A percentile compares a stretch with the other conserved stretches of the same genome.
phyloP scores from a whole-genome alignment of 2,797 vertebrate species.

The Sebastes elongatus region DNA sequence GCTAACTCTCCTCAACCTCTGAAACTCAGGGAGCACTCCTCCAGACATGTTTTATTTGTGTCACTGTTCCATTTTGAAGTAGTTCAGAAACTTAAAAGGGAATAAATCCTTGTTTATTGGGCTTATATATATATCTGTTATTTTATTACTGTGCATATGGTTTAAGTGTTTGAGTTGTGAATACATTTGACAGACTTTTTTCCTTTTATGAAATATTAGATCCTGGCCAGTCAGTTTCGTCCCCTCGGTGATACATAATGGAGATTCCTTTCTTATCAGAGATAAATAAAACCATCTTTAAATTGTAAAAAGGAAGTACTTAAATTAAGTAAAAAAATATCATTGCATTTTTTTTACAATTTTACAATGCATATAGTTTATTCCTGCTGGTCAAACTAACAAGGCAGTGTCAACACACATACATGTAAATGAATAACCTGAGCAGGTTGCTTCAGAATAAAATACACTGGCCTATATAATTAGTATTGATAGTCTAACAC shows the following conservation, averaged over 20 bases:
- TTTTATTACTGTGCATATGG: not conserved
- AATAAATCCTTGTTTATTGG: not conserved
- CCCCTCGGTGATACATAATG: not conserved
- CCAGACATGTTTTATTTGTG: slow-evolving; percentile 67
- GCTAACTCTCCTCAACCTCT: slow-evolving; percentile 76
- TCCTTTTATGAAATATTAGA: not conserved
- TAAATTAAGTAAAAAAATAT: no score
- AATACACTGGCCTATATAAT: no score
- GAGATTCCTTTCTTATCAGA: not conserved
- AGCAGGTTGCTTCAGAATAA: no score
- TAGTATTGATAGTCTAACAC: no score
- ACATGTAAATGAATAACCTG: no score
- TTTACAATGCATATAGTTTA: no score
- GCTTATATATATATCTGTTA: not conserved
- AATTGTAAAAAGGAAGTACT: not conserved
- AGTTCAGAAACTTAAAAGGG: slow-evolving; percentile 35
- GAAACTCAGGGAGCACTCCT: slow-evolving; percentile 63
- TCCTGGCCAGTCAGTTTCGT: not conserved
- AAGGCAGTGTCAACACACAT: no score
- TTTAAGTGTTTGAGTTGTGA: not conserved
- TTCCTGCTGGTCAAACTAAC: not conserved
- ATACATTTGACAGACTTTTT: not conserved
- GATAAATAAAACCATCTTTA: not conserved
- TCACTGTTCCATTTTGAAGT: slow-evolving; percentile 61
- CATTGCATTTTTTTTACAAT: no score